Evolutionary conservation across 2,797 vertebrate species (phyloP).

Genomic region (Galagoides demidoff): DNA sequence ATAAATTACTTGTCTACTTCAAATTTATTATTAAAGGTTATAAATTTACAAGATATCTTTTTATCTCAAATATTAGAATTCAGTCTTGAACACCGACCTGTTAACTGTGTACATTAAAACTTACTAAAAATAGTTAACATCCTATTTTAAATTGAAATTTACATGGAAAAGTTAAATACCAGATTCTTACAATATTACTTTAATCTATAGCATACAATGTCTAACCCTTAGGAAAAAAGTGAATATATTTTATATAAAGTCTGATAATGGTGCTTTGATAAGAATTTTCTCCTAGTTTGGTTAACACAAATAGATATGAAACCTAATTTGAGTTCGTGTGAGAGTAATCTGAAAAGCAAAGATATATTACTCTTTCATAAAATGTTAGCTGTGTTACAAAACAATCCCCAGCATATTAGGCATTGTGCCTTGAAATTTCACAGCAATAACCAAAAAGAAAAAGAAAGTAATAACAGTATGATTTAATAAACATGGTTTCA

Average conservation of each 20-base stretch:
- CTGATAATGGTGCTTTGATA: constrained; percentile 13
- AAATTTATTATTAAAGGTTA: constrained; percentile 36
- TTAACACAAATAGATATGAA: not conserved
- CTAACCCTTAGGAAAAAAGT: constrained; percentile 23
- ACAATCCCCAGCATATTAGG: not conserved
- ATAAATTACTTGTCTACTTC: not conserved
- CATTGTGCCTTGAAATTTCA: constrained; percentile 27
- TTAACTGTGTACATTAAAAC: not conserved
- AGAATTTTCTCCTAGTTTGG: constrained; percentile 54
- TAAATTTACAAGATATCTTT: constrained; percentile 19
- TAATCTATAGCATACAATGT: not conserved
- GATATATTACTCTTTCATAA: constrained; percentile 56
- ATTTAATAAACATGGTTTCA: constrained; percentile 68
- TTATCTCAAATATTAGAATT: constrained; percentile 28
- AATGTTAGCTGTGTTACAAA: constrained; percentile 57
- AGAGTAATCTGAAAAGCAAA: constrained; percentile 48
- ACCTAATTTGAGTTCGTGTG: constrained; percentile 20
- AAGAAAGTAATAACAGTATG: constrained; percentile 52
- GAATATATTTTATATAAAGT: constrained; percentile 36
- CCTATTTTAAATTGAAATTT: constrained; percentile 36
- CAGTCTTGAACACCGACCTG: not conserved
- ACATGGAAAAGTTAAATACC: constrained; percentile 54
- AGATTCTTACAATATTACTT: constrained; percentile 29
- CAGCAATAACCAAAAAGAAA: constrained; percentile 45
- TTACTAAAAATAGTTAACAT: not conserved